Conservation (phyloP, 1,140 invertebrate species). For the Anastrepha ludens region DNA sequence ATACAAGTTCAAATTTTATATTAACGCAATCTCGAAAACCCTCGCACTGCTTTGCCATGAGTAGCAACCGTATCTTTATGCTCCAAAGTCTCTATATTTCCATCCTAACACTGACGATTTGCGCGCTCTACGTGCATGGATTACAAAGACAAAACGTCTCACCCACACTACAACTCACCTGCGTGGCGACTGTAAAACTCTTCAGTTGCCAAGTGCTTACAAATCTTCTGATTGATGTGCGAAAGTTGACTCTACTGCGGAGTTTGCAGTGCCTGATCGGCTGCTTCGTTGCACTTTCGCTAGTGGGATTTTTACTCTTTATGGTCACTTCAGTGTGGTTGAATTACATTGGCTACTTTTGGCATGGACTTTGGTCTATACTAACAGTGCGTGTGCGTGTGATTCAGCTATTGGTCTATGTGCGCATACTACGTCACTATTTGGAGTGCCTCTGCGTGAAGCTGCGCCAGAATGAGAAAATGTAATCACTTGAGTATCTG, state of each 20-base stretch:
- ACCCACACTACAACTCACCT: background rate
- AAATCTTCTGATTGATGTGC: conserved; percentile 35
- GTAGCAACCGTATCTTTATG: background rate
- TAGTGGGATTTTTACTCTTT: background rate
- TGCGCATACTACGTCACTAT: conserved; percentile 40
- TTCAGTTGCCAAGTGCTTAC: conserved; percentile 6
- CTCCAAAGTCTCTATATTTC: background rate
- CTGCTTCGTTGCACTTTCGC: background rate
- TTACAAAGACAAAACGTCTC: background rate
- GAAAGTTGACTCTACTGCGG: background rate
- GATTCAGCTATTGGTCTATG: conserved; percentile 53
- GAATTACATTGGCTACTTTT: conserved; percentile 54
- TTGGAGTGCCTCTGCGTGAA: conserved; percentile 15
- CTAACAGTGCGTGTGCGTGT: conserved; percentile 48
- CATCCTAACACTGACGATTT: background rate
- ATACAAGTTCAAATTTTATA: background rate
- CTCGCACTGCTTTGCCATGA: no score
- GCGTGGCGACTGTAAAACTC: conserved; percentile 9
- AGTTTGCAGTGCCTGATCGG: background rate
- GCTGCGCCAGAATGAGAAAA: conserved; percentile 31
- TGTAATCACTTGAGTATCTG: conserved; percentile 10
- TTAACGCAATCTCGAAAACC: background rate
- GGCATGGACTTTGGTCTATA: conserved; percentile 51
- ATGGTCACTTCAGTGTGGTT: background rate
- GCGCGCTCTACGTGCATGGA: background rate